Conservation (phyloP, 2,888 invertebrate genomes). For the Empis stercorea region DNA sequence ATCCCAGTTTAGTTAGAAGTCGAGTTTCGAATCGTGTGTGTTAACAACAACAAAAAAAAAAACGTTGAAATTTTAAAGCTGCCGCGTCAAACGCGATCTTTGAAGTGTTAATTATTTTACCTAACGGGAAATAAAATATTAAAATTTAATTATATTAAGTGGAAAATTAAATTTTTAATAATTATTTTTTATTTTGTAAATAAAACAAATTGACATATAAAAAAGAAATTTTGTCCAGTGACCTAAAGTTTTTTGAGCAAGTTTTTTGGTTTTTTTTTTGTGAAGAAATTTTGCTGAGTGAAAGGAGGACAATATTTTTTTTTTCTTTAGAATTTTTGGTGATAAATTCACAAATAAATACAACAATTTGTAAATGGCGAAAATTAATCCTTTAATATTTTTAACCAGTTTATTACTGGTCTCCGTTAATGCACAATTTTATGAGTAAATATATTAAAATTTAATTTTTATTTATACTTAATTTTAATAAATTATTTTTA, state of each 20-base stretch:
- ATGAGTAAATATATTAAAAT: not conserved
- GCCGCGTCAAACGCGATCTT: not conserved
- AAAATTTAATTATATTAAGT: not conserved
- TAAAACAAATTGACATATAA: not conserved
- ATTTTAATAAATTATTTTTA: not conserved
- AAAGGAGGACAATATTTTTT: not conserved
- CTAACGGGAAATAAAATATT: not conserved
- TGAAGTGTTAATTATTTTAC: not conserved
- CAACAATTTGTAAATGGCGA: no score
- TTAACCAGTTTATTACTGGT: not conserved
- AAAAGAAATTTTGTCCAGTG: not conserved
- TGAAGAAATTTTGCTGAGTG: not conserved
- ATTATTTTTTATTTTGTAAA: no score
- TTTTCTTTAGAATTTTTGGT: not conserved
- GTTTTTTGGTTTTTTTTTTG: not conserved
- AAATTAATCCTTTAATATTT: not conserved
- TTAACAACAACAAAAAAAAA: not conserved
- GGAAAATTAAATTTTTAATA: not conserved
- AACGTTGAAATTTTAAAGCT: not conserved
- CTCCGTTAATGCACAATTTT: not conserved
- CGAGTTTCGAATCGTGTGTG: not conserved
- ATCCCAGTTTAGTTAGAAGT: constrained; percentile 1
- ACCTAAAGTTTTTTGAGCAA: not conserved
- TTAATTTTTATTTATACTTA: not conserved
- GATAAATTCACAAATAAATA: not conserved